A percentile compares a stretch with the other conserved stretches of the same genome.
phyloP scores from a whole-genome alignment of 2,888 invertebrate species.

The Leptogaster cylindrica region DNA sequence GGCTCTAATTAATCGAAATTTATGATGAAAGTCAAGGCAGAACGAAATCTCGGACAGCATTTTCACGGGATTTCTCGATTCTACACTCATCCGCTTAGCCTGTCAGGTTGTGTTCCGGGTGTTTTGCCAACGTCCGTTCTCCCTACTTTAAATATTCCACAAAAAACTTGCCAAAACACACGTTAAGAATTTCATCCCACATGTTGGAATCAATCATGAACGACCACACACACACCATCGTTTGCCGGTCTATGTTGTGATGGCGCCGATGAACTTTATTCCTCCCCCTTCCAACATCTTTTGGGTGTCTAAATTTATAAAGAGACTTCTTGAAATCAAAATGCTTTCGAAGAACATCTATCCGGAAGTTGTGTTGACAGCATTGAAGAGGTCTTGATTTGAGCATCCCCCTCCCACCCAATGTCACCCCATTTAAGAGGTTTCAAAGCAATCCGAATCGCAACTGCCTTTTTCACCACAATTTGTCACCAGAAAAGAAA shows the following conservation, averaged over 20 bases:
- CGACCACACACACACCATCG: not conserved
- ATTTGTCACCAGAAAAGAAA: too few relatives aligned
- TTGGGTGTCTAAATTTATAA: not conserved
- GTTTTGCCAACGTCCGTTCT: not conserved
- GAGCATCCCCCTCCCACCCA: too few relatives aligned
- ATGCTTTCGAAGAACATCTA: not conserved
- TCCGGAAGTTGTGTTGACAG: not conserved
- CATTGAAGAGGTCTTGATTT: too few relatives aligned
- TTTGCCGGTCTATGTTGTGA: not conserved
- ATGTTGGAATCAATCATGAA: not conserved
- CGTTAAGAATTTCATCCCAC: constrained; percentile 23
- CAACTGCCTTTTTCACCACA: too few relatives aligned
- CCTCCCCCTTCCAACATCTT: not conserved
- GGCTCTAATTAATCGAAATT: constrained; percentile 28
- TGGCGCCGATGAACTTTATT: constrained; percentile 17
- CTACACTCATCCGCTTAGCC: constrained; percentile 3
- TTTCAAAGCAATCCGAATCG: too few relatives aligned
- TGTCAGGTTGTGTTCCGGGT: constrained; percentile 8
- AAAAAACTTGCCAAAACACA: constrained; percentile 22
- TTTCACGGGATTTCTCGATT: constrained; percentile 1
- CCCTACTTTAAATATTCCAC: not conserved
- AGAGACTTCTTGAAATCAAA: not conserved
- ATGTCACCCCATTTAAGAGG: too few relatives aligned
- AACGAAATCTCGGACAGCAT: not conserved
- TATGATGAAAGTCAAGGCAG: not conserved